phyloP scores from a whole-genome alignment of 2,797 vertebrate species.

The Urocyon cinereoargenteus region DNA sequence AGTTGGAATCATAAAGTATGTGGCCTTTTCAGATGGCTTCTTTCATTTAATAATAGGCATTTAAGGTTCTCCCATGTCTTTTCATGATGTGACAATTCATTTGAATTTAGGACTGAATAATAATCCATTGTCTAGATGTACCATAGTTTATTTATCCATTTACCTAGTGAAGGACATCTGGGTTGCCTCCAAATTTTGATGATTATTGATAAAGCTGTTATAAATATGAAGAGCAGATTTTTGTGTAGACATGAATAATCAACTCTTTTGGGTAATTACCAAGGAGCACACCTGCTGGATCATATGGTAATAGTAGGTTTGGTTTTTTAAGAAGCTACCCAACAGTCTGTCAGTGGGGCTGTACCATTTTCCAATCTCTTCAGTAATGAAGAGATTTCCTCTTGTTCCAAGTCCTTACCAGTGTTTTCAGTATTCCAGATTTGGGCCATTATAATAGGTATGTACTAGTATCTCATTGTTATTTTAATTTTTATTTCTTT shows the following conservation, averaged over 20 bases:
- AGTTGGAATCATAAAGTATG: background rate
- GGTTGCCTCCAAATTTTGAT: background rate
- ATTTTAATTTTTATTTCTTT: background rate
- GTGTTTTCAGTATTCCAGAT: background rate
- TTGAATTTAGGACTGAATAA: background rate
- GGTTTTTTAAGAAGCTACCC: background rate
- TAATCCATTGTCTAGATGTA: background rate
- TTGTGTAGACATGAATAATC: background rate
- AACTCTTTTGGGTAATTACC: background rate
- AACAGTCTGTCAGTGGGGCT: background rate
- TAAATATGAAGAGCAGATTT: background rate
- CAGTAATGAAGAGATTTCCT: background rate
- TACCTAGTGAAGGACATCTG: background rate
- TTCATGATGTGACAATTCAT: background rate
- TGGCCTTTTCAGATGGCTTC: background rate
- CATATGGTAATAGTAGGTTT: background rate
- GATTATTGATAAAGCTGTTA: background rate
- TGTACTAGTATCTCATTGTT: background rate
- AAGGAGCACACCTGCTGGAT: background rate
- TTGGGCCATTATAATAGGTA: background rate
- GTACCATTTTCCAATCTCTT: background rate
- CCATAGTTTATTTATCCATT: background rate
- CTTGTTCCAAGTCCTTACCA: background rate
- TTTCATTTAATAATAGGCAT: background rate
- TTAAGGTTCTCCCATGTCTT: background rate